phyloP scores from a whole-genome alignment of 2,797 vertebrate species.

The Liparis tanakae region DNA sequence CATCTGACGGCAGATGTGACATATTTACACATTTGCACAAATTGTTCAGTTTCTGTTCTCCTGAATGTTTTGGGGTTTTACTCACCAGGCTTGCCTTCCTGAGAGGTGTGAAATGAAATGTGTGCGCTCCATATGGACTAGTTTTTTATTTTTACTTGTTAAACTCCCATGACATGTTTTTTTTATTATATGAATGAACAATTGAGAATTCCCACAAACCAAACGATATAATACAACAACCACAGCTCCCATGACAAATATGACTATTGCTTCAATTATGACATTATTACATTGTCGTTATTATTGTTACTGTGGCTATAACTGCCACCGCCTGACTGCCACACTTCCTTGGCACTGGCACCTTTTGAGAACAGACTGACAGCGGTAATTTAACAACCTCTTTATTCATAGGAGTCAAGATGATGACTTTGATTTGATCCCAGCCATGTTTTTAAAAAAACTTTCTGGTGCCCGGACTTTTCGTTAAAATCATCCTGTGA shows the following conservation, averaged over 20 bases:
- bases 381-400: conserved; percentile 3
- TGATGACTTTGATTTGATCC: background rate
- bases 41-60: conserved; percentile 23
- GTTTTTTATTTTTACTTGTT: background rate
- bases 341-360: conserved; percentile 13
- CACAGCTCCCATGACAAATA: background rate
- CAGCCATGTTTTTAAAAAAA: background rate
- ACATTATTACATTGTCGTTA: background rate
- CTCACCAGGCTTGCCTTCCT: background rate
- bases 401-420: background rate
- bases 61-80: conserved; percentile 9
- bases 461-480: background rate
- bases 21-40: conserved; percentile 30
- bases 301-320: conserved; percentile 1
- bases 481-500: background rate
- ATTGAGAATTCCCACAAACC: background rate
- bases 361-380: conserved; percentile 17
- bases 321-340: background rate
- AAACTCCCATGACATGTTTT: background rate
- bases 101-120: conserved; percentile 11
- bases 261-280: conserved; percentile 8
- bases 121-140: background rate
- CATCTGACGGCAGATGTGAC: conserved; percentile 28
- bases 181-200: conserved; percentile 1
- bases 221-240: conserved; percentile 9